Percentiles rank a stretch among this genome's conserved stretches.
Evolutionary conservation across 2,888 invertebrate genomes (phyloP).

Genomic region (Nephrotoma guestfalica): DNA sequence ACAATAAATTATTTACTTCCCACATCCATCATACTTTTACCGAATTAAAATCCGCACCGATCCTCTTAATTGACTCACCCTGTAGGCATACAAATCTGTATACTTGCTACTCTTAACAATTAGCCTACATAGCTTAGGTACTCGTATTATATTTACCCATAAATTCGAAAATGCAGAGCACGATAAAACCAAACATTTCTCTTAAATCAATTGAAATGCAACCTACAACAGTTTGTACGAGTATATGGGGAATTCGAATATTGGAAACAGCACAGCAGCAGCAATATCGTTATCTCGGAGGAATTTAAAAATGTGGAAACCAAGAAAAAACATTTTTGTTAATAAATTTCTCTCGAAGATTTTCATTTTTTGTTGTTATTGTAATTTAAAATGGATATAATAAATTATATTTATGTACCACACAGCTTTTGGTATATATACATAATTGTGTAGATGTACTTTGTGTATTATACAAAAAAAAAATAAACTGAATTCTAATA

Average conservation of each 20-base stretch:
- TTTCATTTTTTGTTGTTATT: neutral
- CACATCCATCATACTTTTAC: no score
- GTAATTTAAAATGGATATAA: neutral
- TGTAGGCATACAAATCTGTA: neutral
- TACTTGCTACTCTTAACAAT: neutral
- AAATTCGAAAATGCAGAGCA: neutral
- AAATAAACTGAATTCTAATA: neutral
- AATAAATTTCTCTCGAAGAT: neutral
- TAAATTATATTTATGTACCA: neutral
- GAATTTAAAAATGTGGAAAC: neutral
- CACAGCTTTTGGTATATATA: neutral
- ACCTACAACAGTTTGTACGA: neutral
- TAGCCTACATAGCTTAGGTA: neutral
- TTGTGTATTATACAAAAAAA: no score
- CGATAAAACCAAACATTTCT: neutral
- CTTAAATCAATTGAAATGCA: neutral
- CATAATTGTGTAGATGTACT: neutral
- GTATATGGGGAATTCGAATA: neutral
- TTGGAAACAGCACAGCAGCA: neutral
- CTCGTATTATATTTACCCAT: neutral
- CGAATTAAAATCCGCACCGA: no score
- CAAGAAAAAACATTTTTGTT: neutral
- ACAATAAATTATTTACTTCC: no score
- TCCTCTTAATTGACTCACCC: no score
- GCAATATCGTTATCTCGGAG: neutral